Conservation (phyloP, 2,113 vertebrate species). For the Grammomys surdaster region DNA sequence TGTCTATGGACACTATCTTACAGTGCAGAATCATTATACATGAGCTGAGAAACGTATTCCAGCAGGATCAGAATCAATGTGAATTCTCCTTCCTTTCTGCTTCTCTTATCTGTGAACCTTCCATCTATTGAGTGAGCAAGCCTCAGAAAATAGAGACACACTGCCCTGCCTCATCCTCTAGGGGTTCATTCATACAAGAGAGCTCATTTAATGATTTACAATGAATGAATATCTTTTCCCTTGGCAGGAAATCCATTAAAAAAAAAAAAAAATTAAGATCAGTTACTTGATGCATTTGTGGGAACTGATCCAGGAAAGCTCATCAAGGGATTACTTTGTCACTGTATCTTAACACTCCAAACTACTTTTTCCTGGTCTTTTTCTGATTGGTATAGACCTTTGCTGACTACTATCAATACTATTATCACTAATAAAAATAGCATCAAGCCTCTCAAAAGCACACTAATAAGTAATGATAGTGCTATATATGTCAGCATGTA, state of each 20-base stretch:
- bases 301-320: constrained; percentile 62
- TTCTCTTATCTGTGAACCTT: neutral
- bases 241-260: constrained; percentile 73
- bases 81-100: neutral
- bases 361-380: neutral
- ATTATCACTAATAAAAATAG: constrained; percentile 60
- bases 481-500: neutral
- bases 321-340: constrained; percentile 66
- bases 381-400: constrained; percentile 1
- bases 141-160: constrained; percentile 47
- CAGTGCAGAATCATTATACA: neutral
- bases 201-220: constrained; percentile 73
- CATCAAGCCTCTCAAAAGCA: constrained; percentile 5
- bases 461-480: neutral
- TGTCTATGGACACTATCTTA: neutral
- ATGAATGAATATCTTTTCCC: constrained; percentile 53
- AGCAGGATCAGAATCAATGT: neutral
- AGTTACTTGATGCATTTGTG: constrained; percentile 69
- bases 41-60: constrained; percentile 6
- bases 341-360: constrained; percentile 38
- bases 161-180: neutral
- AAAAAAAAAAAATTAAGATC: constrained; percentile 66
- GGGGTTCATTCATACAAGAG: constrained; percentile 46
- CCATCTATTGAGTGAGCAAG: neutral
- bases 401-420: neutral